Evolutionary conservation across 2,888 invertebrate species (phyloP), one percentile per base, ranked within the genome.

Genomic region (Furcula furcula): DNA sequence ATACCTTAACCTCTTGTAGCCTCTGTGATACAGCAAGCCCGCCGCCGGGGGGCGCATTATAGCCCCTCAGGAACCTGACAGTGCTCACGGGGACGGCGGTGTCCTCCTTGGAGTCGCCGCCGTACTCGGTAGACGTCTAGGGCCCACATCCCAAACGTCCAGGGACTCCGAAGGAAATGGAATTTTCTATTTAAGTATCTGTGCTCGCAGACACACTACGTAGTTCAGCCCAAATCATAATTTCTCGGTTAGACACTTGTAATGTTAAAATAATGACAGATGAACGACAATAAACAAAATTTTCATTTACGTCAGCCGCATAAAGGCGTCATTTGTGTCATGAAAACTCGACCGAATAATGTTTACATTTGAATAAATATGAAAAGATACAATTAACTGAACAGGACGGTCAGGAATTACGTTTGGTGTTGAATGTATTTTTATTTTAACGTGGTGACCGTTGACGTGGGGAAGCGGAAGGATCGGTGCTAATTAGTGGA

Each of bases 401-500:
- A 28, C 42, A 47, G 38, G 40, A 36, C 46, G 56, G 59, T 56
- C 54, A 58, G 49, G 55, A 43, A 33, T 26, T 35, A 40, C 38
- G 35, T 44, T 50, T 36, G 37, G 9, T 7, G 11, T 13, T 13
- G 12, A 27, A 27, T 5, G 9, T n/a, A 15, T 15, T 13, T 25
- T 14, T 26, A 18, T 31, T 40, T 33, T n/a, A 44, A 58, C 48
- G 49, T 51, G 56, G 50, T 54, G 34, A 58, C 27, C 31, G 38
- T 47, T 52, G 57, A 55, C 52, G 47, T 35, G 51, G 48, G 52
- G 47, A 64, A 59, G 50, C 59, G 64, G 66, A 66, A 68, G 68
- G 49, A 55, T 53, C 40, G 40, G 40, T 44, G 55, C 56, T 73
- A 69, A 75, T 75, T 76, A 74, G 65, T 49, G 46, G 26, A 40